phyloP scores from a whole-genome alignment of 2,113 vertebrate genomes.

The Illadopsis cleaveri region DNA sequence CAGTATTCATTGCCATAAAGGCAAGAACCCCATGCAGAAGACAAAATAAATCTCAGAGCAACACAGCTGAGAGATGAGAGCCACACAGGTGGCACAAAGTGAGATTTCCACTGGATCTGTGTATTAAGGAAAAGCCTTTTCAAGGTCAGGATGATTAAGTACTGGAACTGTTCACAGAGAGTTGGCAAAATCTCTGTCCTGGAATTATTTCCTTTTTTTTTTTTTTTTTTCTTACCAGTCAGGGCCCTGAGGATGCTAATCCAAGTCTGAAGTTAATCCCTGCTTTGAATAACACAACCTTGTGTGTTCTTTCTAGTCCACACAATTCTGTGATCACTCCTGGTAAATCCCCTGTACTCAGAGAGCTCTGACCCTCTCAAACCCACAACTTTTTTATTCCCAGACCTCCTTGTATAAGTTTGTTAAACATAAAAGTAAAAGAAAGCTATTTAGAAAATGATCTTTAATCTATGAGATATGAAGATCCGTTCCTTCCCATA shows the following conservation, averaged over 20 bases:
- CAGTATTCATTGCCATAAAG: neutral
- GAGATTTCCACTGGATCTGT: neutral
- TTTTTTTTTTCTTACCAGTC: neutral
- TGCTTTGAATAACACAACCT: neutral
- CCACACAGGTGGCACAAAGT: neutral
- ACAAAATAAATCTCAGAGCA: neutral
- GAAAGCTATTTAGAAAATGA: accelerated
- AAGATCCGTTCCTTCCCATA: neutral
- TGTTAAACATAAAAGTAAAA: neutral
- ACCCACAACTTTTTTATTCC: neutral
- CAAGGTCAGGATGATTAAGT: neutral
- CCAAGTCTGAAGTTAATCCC: neutral
- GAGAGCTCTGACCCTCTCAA: accelerated
- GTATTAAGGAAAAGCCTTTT: neutral
- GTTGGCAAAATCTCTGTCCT: neutral
- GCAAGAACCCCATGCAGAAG: neutral
- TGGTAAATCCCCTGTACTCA: neutral
- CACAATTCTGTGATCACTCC: neutral
- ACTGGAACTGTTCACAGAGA: neutral
- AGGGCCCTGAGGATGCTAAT: neutral
- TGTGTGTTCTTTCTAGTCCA: neutral
- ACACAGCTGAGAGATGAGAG: neutral
- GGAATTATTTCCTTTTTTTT: neutral
- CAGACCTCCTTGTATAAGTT: neutral
- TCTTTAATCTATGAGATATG: neutral